A percentile compares a stretch with the other conserved stretches of the same genome.
phyloP scores from a whole-genome alignment of 37 sponge, comb jelly and placozoan species.

The Mnemiopsis leidyi region DNA sequence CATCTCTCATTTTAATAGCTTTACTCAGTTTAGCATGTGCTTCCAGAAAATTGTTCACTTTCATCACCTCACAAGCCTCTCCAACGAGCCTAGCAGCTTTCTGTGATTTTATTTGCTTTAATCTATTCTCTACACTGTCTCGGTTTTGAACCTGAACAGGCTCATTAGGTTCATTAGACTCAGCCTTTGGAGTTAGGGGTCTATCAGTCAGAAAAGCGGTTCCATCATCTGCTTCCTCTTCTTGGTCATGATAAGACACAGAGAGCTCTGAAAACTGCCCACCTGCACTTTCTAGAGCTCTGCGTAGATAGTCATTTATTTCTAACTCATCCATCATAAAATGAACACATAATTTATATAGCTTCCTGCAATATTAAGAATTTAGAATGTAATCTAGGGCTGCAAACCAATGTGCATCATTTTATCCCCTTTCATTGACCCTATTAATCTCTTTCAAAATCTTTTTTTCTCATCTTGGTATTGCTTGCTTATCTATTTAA shows the following conservation, averaged over 20 bases:
- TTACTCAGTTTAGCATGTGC: not conserved
- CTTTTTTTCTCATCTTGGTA: too few relatives aligned
- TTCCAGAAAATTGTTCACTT: not conserved
- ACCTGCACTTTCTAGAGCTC: constrained; percentile 53
- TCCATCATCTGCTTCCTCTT: constrained; percentile 23
- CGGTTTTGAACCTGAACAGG: not conserved
- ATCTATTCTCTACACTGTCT: not conserved
- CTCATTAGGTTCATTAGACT: not conserved
- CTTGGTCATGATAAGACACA: constrained; percentile 45
- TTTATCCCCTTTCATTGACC: too few relatives aligned
- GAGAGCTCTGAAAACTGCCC: constrained; percentile 60
- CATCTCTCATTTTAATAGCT: not conserved
- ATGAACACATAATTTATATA: too few relatives aligned
- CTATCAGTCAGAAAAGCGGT: constrained; percentile 15
- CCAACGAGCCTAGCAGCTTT: constrained; percentile 20
- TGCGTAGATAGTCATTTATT: constrained; percentile 17
- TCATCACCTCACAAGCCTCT: constrained; percentile 45
- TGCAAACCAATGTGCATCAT: too few relatives aligned
- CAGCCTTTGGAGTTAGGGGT: constrained; percentile 52
- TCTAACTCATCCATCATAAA: constrained; percentile 61
- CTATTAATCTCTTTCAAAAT: too few relatives aligned
- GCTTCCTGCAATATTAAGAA: too few relatives aligned
- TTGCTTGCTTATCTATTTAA: too few relatives aligned
- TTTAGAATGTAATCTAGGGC: too few relatives aligned
- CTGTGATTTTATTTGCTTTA: constrained; percentile 5